Percentiles rank a stretch among this genome's conserved stretches.
Conservation (phyloP, 23 tunicate species). For the Trididemnum clinides region DNA sequence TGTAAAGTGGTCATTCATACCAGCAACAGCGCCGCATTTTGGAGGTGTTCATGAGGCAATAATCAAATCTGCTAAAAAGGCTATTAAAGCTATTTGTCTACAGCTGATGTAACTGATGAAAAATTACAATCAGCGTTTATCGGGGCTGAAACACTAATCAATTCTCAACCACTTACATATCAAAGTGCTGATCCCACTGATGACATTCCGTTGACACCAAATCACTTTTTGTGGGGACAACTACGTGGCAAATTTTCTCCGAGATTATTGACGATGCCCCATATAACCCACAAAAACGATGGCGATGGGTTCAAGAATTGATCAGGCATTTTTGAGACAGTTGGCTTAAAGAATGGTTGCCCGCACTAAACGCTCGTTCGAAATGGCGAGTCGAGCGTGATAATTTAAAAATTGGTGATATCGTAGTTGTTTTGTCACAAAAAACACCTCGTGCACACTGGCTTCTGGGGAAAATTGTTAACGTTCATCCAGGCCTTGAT, state of each 20-base stretch:
- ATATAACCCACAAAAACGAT: not conserved
- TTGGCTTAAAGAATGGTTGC: conserved; percentile 16
- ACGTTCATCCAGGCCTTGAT: not conserved
- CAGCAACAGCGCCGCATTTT: conserved; percentile 6
- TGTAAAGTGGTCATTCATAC: not conserved
- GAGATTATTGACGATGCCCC: not conserved
- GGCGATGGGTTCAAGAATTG: conserved; percentile 11
- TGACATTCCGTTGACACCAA: conserved; percentile 1
- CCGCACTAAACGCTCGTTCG: not conserved
- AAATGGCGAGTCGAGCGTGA: conserved; percentile 7
- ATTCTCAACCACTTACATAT: not conserved
- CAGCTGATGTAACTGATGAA: not conserved
- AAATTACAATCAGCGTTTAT: not conserved
- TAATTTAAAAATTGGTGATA: not conserved
- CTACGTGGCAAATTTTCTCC: not conserved
- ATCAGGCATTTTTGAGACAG: not conserved
- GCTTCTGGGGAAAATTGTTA: not conserved
- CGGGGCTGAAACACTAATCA: conserved; percentile 7
- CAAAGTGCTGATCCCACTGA: conserved; percentile 15
- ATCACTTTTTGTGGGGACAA: conserved; percentile 8
- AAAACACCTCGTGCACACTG: not conserved
- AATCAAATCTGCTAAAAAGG: conserved; percentile 7
- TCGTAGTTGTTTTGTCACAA: not conserved
- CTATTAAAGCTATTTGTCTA: not conserved
- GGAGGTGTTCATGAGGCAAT: conserved; percentile 10